These are phyloP conservation scores for Sylvia atricapilla DNA, from an alignment of 2,113 vertebrate genomes.

Conservation along the genomic window DNA sequence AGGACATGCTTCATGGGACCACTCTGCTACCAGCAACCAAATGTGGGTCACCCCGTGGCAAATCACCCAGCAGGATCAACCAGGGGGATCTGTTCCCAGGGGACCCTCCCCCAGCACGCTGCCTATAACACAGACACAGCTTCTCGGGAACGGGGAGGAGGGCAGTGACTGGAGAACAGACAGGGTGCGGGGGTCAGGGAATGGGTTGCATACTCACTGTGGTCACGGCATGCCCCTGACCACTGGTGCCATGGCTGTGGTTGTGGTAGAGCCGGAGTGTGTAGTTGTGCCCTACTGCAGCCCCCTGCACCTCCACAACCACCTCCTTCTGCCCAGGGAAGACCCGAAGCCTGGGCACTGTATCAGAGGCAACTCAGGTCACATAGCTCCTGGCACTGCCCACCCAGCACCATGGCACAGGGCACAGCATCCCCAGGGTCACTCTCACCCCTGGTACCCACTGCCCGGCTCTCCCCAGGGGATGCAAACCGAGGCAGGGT, in stretches of 20 bases:
- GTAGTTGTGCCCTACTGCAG: slow-evolving; percentile 15
- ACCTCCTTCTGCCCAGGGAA: neutral
- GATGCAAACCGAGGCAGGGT: rapidly evolving
- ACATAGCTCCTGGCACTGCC: neutral
- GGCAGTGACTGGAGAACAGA: rapidly evolving
- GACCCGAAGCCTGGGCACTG: slow-evolving; percentile 63
- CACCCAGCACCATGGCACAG: neutral
- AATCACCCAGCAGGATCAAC: rapidly evolving
- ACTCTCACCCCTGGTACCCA: neutral
- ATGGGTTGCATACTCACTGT: slow-evolving; percentile 5
- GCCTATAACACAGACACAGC: neutral
- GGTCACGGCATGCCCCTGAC: rapidly evolving
- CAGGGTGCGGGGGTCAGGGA: neutral
- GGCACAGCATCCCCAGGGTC: rapidly evolving
- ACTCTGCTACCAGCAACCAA: slow-evolving; percentile 35
- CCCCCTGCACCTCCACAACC: slow-evolving; percentile 42
- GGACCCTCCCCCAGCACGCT: neutral
- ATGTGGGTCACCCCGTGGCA: neutral
- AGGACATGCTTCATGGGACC: slow-evolving; percentile 63
- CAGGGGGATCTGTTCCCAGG: neutral
- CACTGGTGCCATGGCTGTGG: neutral
- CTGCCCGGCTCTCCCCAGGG: neutral
- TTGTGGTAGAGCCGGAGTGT: slow-evolving; percentile 60
- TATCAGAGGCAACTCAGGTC: neutral
- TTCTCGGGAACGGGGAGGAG: neutral